phyloP scores from a whole-genome alignment of 2,888 invertebrate species.

The Ornithoptera priamus region DNA sequence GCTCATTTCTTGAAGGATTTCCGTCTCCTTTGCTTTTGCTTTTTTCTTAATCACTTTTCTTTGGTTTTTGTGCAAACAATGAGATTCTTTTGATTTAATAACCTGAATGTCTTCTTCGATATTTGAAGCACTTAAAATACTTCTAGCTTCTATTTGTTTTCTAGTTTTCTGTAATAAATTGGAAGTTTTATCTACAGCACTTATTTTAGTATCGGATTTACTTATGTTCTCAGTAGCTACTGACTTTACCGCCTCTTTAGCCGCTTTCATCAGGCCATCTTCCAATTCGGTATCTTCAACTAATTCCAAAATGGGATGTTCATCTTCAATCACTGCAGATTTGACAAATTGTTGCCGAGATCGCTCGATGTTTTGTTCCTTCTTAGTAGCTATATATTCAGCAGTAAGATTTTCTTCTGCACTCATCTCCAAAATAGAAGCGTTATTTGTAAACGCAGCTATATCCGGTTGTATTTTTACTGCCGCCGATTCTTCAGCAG shows the following conservation, averaged over 20 bases:
- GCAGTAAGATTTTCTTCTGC: neutral
- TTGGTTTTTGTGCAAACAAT: too few species aligned
- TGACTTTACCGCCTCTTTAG: too few species aligned
- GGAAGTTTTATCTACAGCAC: neutral
- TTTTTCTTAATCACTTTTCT: slow-evolving; percentile 5
- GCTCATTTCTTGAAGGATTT: slow-evolving; percentile 3
- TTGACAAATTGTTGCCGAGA: neutral
- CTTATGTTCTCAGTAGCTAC: too few species aligned
- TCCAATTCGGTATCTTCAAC: neutral
- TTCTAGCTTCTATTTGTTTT: neutral
- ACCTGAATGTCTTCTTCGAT: too few species aligned
- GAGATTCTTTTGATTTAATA: too few species aligned
- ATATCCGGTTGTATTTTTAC: slow-evolving; percentile 3
- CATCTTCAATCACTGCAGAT: neutral
- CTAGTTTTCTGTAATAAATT: neutral
- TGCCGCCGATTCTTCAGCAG: neutral
- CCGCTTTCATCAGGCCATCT: too few species aligned
- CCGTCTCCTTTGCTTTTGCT: neutral
- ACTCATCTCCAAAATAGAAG: neutral
- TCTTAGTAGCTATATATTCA: neutral
- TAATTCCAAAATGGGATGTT: neutral
- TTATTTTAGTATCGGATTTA: neutral
- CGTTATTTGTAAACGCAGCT: neutral
- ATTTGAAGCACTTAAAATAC: neutral
- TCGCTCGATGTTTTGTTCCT: neutral